Base-by-base conservation (phyloP, 2,888 invertebrate genomes). In the Tillus elongatus region DNA sequence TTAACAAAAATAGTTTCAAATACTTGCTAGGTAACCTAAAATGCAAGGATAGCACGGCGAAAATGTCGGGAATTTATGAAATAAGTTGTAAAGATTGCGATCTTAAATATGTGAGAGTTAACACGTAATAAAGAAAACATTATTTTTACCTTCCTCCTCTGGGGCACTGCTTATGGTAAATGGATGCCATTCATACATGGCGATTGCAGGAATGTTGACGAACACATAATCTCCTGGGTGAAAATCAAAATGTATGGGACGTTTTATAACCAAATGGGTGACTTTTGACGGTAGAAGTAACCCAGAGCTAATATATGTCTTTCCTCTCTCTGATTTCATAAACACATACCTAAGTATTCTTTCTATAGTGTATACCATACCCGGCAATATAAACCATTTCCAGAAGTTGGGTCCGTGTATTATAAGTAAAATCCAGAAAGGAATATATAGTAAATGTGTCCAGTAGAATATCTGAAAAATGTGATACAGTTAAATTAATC, bases 81-180 rank as follows among this genome's bases (percentile, higher is more conserved):
- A n/a, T n/a, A n/a, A n/a, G n/a, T n/a, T n/a, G n/a, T n/a, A n/a
- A n/a, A n/a, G n/a, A n/a, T n/a, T n/a, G n/a, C n/a, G n/a, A n/a
- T n/a, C n/a, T n/a, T n/a, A n/a, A n/a, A n/a, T n/a, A n/a, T n/a
- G n/a, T n/a, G n/a, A n/a, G n/a, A n/a, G n/a, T 19, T 19, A 8
- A 19, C n/a, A 19, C n/a, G n/a, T 8, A 19, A 19, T 19, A 6
- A 19, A 19, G n/a, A 6, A 8, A 19, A 6, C n/a, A 6, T 8
- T 19, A 6, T 19, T 13, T 24, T 49, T 54, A 81, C 88, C 86
- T 70, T 86, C 83, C 60, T 90, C 84, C 62, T 95, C 93, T 0
- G 95, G 95, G 4, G 93, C 91, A 53, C 91, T 91, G 68, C 92
- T 93, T 47, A 95, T 85, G 1, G 95, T 95, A 57, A 96, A 93